Conservation (phyloP, 2,888 invertebrate genomes). For the Ormyrus labotus region DNA sequence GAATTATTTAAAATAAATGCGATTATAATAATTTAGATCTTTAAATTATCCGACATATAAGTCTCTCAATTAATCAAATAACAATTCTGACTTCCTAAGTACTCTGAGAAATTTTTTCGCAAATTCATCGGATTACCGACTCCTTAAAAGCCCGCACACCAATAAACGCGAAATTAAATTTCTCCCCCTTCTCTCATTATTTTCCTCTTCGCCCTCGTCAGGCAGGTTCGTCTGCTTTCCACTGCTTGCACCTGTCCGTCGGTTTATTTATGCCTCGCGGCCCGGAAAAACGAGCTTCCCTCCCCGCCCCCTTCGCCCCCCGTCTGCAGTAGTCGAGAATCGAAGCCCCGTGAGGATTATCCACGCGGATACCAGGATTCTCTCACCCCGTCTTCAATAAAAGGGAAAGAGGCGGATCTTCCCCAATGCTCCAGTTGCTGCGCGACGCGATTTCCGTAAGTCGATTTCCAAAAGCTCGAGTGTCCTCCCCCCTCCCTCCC, state of each 20-base stretch:
- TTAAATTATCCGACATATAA: no score
- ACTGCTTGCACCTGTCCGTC: slow-evolving; percentile 43
- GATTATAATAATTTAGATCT: no score
- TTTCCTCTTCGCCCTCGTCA: slow-evolving; percentile 42
- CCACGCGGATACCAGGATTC: slow-evolving; percentile 64
- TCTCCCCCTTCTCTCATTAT: slow-evolving; percentile 43
- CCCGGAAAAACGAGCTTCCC: slow-evolving; percentile 56
- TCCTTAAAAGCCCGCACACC: no score
- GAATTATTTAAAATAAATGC: no score
- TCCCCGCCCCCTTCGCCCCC: not conserved
- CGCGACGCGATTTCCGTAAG: slow-evolving; percentile 70
- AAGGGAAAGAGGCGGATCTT: not conserved
- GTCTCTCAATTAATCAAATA: no score
- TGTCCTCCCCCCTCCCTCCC: slow-evolving; percentile 19
- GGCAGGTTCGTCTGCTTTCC: slow-evolving; percentile 48
- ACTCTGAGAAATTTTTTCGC: no score
- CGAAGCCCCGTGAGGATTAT: slow-evolving; percentile 66
- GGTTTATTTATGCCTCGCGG: slow-evolving; percentile 57
- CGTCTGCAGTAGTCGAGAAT: slow-evolving; percentile 58
- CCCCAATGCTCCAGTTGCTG: slow-evolving; percentile 66
- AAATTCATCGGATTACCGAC: no score
- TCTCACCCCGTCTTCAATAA: slow-evolving; percentile 40
- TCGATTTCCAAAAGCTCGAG: slow-evolving; percentile 67
- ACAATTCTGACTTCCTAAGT: no score
- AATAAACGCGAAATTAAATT: slow-evolving; percentile 43